Base-by-base conservation (phyloP, 2,888 invertebrate species). In the Nyleta sp. region DNA sequence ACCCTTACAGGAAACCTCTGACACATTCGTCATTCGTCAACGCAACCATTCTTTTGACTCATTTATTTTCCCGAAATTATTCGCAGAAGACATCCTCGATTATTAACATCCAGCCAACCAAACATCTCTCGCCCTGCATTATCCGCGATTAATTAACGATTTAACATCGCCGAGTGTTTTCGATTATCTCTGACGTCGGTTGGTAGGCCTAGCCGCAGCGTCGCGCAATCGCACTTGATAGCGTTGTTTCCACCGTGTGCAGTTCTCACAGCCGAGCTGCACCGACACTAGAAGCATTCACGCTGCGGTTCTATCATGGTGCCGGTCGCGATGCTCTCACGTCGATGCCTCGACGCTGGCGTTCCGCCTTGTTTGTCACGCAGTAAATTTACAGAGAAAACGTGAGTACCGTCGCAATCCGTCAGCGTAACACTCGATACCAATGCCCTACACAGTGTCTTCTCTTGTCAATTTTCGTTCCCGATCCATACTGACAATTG, bases 321-420 rank as follows among this genome's bases (percentile, higher is more conserved):
- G 84, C 85, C 86, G 86, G 87, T 86, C 85, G 76, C 82, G 78
- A 83, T 84, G 83, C 77, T 81, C 80, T 78, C 82, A 81, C 83
- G 84, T 82, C 86, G 81, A 82, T 84, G 81, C 80, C 80, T 78
- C 75, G 62, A 65, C 53, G 72, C 74, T 79, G 78, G 81, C 62
- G 62, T 80, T 80, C 71, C 78, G 80, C 80, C 50, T 64, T 40
- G 65, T 48, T 55, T 74, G 53, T 60, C 55, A 13, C 40, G 17
- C 8, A 67, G 53, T 65, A 75, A 72, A 74, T 80, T 78, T 24
- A 52, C 78, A 24, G 80, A 82, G 77, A 83, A 81, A 59, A 85
- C 84, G 85, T 84, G 77, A 84, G 85, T 74, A 75, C 15, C 40
- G 11, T n/a, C 28, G 5, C 20, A 31, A 44, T 11, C 7, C 17